Evolutionary conservation across 2,888 invertebrate species (phyloP).

Genomic region (Chorisops tibialis): DNA sequence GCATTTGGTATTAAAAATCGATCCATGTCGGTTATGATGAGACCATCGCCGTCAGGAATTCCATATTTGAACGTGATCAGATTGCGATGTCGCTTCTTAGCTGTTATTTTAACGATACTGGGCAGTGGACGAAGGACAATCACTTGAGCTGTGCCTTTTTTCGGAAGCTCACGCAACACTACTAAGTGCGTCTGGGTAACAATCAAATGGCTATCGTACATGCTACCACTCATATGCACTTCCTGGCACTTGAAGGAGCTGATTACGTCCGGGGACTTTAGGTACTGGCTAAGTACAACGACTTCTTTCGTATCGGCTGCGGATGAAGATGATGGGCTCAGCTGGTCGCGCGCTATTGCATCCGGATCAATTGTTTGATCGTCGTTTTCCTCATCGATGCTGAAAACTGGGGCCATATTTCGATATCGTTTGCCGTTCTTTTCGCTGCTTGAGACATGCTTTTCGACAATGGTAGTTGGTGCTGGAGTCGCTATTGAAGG

Average conservation of each 20-base stretch:
- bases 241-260: slow-evolving; percentile 90
- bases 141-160: slow-evolving; percentile 77
- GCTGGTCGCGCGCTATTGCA: neutral
- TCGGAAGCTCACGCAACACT: slow-evolving; percentile 76
- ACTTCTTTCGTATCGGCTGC: slow-evolving; percentile 69
- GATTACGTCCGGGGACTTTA: slow-evolving; percentile 78
- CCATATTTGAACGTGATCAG: slow-evolving; percentile 97
- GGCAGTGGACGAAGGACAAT: slow-evolving; percentile 84
- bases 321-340: slow-evolving; percentile 45
- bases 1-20: slow-evolving; percentile 90
- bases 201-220: slow-evolving; percentile 83
- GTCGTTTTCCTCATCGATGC: slow-evolving; percentile 85
- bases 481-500: slow-evolving; percentile 58
- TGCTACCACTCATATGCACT: slow-evolving; percentile 82
- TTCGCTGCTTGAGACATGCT: slow-evolving; percentile 81
- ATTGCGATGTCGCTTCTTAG: slow-evolving; percentile 91
- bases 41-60: slow-evolving; percentile 72
- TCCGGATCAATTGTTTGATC: slow-evolving; percentile 44
- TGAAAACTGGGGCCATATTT: slow-evolving; percentile 88
- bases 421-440: slow-evolving; percentile 84
- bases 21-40: slow-evolving; percentile 86
- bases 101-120: slow-evolving; percentile 94
- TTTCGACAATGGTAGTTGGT: slow-evolving; percentile 56
- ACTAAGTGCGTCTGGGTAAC: slow-evolving; percentile 83
- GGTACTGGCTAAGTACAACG: slow-evolving; percentile 75